These are phyloP conservation scores for Olivierus martensii DNA, from an alignment of 1,140 invertebrate genomes.

Conservation along the genomic window DNA sequence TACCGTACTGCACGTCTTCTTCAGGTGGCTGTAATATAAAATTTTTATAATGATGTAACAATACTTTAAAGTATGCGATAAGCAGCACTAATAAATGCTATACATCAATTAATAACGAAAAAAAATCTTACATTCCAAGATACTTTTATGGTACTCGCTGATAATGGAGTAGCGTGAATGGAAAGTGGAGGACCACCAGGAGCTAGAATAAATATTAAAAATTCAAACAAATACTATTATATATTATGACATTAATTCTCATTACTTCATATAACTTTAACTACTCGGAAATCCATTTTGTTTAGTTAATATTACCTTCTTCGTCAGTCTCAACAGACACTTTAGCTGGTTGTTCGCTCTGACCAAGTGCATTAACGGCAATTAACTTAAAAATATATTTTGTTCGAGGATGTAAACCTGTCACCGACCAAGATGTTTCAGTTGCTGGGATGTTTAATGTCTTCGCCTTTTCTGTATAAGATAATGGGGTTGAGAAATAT, in stretches of 20 bases:
- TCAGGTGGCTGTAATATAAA: slow-evolving; percentile 18
- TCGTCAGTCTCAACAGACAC: slow-evolving; percentile 64
- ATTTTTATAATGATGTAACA: too few relatives aligned
- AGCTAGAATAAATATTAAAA: slow-evolving; percentile 27
- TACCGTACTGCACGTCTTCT: slow-evolving; percentile 24
- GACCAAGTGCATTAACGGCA: slow-evolving; percentile 93
- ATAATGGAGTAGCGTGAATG: slow-evolving; percentile 29
- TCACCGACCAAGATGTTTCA: slow-evolving; percentile 58
- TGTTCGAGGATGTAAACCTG: slow-evolving; percentile 65
- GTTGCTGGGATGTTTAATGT: slow-evolving; percentile 1
- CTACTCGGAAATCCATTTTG: not conserved
- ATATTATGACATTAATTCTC: not conserved
- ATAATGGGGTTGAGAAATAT: too few relatives aligned
- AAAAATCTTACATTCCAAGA: slow-evolving; percentile 20
- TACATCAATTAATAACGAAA: too few relatives aligned
- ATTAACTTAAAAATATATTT: slow-evolving; percentile 90
- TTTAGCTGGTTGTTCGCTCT: slow-evolving; percentile 77
- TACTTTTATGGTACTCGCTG: slow-evolving; percentile 31
- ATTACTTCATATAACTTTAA: not conserved
- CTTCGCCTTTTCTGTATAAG: too few relatives aligned
- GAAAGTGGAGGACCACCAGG: slow-evolving; percentile 31
- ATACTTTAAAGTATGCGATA: too few relatives aligned
- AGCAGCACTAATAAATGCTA: too few relatives aligned
- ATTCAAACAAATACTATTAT: slow-evolving; percentile 5
- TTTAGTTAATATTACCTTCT: slow-evolving; percentile 41